Conservation (phyloP, 1,140 invertebrate species). For the Eumeta japonica region DNA sequence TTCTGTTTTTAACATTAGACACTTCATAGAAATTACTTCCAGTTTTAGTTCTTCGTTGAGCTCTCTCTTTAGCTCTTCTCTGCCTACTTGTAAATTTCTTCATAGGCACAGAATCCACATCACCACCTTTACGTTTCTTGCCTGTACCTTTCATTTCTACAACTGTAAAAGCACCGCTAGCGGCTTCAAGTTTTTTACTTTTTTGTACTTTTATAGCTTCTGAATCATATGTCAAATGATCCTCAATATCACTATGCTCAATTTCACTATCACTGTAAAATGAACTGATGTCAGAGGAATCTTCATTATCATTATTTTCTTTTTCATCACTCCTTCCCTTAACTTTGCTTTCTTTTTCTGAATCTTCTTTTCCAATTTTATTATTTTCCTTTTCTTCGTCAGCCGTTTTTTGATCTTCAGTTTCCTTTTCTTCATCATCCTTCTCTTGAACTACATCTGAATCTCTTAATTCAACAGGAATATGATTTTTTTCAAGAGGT, state of each 20-base stretch:
- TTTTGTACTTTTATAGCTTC: slow-evolving; percentile 47
- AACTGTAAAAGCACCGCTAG: slow-evolving; percentile 64
- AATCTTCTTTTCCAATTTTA: slow-evolving; percentile 16
- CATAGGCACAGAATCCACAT: slow-evolving; percentile 18
- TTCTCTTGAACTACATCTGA: slow-evolving; percentile 43
- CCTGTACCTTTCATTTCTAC: slow-evolving; percentile 37
- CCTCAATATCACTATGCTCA: slow-evolving; percentile 48
- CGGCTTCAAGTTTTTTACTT: slow-evolving; percentile 48
- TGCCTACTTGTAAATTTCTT: slow-evolving; percentile 72
- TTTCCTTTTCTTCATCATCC: slow-evolving; percentile 49
- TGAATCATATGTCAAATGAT: slow-evolving; percentile 49
- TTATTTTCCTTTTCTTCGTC: too few species aligned
- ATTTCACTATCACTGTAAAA: slow-evolving; percentile 64
- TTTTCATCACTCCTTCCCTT: slow-evolving; percentile 48
- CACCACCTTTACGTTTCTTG: slow-evolving; percentile 25
- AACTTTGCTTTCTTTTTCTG: slow-evolving; percentile 5
- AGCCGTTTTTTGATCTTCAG: too few species aligned
- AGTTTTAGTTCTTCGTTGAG: slow-evolving; percentile 79
- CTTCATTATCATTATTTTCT: slow-evolving; percentile 54
- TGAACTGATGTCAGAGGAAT: slow-evolving; percentile 60
- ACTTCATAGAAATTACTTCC: slow-evolving; percentile 93
- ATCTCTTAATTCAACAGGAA: slow-evolving; percentile 55
- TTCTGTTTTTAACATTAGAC: slow-evolving; percentile 89
- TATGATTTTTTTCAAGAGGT: slow-evolving; percentile 59
- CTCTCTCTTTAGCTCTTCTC: slow-evolving; percentile 71